Base-by-base conservation (phyloP, 2,113 vertebrate species). In the Psittacula cyanocephala region DNA sequence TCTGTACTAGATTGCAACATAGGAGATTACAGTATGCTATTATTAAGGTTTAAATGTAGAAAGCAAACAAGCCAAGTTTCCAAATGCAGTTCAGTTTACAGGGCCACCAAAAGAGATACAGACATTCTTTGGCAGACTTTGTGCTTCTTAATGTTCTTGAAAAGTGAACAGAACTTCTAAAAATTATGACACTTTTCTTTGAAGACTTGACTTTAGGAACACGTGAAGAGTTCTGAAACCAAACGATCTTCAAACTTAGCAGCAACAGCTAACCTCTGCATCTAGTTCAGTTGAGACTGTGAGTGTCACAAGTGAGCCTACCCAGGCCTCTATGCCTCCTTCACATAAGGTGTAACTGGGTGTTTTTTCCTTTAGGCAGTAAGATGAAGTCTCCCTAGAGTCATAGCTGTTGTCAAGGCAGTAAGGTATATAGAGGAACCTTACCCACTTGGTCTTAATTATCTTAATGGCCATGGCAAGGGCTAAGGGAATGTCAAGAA, bases 391-490 rank as follows among this genome's bases (percentile, higher is more conserved):
- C 49, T 78, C 59, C 7, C 17, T n/a, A 60, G 7, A 74, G 24
- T 20, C 65, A 55, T 6, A 79, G 37, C 50, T 57, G 44, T 13
- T 75, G 11, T 63, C 23, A 53, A 47, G 17, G n/a, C 29, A 72
- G 35, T 3, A 35, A 5, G 0, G 0, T 16, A 37, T 79, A 47
- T 1, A 49, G 18, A 75, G 17, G 9, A 87, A 11, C 39, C 17
- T 68, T 1, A 41, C 13, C 16, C 59, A 41, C 10, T 24, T 62
- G 25, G 9, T 28, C 65, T 35, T 23, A 33, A 44, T 84, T n/a
- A 37, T 7, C 67, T 35, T 25, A 71, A 37, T 9, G 13, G n/a
- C 29, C 43, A 23, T 2, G 11, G 14, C 5, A 5, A 64, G 28
- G 7, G 59, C 16, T 25, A 31, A 68, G 20, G 9, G 17, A 31